Conservation (phyloP, 2,888 invertebrate species). For the Cantharis lateralis region DNA sequence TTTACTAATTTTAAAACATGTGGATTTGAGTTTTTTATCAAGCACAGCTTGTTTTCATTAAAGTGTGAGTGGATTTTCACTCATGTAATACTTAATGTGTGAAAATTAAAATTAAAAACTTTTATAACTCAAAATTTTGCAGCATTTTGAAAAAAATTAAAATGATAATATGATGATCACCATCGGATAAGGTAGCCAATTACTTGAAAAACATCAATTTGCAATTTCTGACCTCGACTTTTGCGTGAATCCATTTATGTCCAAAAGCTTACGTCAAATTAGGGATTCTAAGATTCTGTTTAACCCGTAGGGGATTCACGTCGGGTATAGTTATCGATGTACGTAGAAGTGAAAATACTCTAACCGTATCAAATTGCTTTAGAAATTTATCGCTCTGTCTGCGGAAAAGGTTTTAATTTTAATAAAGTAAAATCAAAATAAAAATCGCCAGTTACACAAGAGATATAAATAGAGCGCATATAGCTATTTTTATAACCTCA, state of each 20-base stretch:
- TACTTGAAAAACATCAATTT: slow-evolving; percentile 12
- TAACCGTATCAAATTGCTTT: neutral
- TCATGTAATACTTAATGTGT: neutral
- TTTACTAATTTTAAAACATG: neutral
- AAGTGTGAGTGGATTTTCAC: neutral
- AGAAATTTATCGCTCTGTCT: neutral
- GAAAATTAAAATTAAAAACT: neutral
- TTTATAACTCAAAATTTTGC: too few species aligned
- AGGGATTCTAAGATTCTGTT: neutral
- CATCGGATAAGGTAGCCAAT: slow-evolving; percentile 11
- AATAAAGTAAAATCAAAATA: neutral
- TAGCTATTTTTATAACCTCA: neutral
- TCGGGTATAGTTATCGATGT: neutral
- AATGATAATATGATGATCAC: neutral
- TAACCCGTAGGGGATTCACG: neutral
- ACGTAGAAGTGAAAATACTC: neutral
- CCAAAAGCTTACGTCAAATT: slow-evolving; percentile 6
- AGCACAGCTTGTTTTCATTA: neutral
- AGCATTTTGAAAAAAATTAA: too few species aligned
- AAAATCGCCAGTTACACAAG: neutral
- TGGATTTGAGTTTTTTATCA: neutral
- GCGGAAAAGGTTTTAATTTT: neutral
- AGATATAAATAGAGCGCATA: neutral
- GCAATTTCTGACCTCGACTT: neutral
- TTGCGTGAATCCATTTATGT: slow-evolving; percentile 6